phyloP scores from a whole-genome alignment of 2,888 invertebrate genomes.

The Flabesymbios commensalis region DNA sequence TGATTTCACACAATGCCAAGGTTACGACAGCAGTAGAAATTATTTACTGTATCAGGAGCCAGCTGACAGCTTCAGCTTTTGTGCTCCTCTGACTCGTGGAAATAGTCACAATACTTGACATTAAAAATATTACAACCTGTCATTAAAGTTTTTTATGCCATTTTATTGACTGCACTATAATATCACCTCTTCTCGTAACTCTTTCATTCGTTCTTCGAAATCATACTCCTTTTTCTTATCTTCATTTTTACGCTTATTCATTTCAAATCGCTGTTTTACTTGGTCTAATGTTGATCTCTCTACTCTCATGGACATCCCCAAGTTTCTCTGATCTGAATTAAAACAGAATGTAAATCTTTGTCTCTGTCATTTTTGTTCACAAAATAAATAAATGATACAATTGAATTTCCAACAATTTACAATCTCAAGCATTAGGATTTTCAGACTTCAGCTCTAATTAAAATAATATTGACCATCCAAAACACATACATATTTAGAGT shows the following conservation, averaged over 20 bases:
- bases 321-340: conserved; percentile 82
- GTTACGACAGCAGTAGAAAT: too few species aligned
- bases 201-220: conserved; percentile 84
- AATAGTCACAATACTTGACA: too few species aligned
- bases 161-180: too few species aligned
- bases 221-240: conserved; percentile 97
- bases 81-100: too few species aligned
- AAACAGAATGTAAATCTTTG: neutral
- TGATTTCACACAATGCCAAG: too few species aligned
- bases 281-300: conserved; percentile 64
- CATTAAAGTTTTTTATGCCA: too few species aligned
- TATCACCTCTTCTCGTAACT: conserved; percentile 92
- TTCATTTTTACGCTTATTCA: conserved; percentile 90
- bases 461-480: neutral
- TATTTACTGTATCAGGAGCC: too few species aligned
- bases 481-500: neutral
- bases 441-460: neutral
- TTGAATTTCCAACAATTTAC: too few species aligned
- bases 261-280: conserved; percentile 87
- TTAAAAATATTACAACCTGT: too few species aligned
- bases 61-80: too few species aligned
- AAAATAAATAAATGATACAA: too few species aligned
- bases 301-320: conserved; percentile 74
- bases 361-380: neutral
- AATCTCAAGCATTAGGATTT: neutral